A percentile compares a stretch with the other conserved stretches of the same genome.
Conservation (phyloP, 2,113 vertebrate genomes). For the Acinonyx jubatus region DNA sequence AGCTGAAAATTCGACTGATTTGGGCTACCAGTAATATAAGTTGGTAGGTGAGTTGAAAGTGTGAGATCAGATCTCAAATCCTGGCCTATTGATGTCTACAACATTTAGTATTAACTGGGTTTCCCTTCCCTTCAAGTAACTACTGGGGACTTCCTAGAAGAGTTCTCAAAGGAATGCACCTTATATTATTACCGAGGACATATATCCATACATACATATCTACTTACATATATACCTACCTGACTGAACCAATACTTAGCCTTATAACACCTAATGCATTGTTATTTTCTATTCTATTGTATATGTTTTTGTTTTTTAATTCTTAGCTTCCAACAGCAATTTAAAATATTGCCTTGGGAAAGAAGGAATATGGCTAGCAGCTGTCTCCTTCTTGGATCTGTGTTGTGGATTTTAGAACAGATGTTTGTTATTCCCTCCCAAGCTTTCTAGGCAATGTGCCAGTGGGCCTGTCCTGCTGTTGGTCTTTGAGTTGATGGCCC, state of each 20-base stretch:
- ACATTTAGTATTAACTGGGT: background rate
- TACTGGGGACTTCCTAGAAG: background rate
- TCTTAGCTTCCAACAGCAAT: background rate
- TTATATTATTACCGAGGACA: background rate
- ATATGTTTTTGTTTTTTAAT: background rate
- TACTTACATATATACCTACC: background rate
- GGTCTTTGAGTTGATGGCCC: background rate
- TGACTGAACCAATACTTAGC: background rate
- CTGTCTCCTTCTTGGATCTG: background rate
- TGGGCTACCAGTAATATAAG: background rate
- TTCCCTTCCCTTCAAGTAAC: background rate
- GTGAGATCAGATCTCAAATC: background rate
- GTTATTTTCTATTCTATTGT: background rate
- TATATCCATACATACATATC: background rate
- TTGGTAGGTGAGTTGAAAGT: background rate
- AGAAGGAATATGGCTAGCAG: background rate
- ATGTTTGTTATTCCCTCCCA: conserved; percentile 18
- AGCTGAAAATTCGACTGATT: background rate
- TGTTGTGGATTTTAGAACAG: background rate
- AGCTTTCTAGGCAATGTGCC: background rate
- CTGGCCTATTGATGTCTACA: background rate
- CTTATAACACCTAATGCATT: background rate
- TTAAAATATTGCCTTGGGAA: background rate
- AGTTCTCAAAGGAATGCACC: background rate
- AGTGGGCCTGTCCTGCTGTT: background rate